Conservation (phyloP, 2,888 invertebrate genomes). For the Arenicola marina region DNA sequence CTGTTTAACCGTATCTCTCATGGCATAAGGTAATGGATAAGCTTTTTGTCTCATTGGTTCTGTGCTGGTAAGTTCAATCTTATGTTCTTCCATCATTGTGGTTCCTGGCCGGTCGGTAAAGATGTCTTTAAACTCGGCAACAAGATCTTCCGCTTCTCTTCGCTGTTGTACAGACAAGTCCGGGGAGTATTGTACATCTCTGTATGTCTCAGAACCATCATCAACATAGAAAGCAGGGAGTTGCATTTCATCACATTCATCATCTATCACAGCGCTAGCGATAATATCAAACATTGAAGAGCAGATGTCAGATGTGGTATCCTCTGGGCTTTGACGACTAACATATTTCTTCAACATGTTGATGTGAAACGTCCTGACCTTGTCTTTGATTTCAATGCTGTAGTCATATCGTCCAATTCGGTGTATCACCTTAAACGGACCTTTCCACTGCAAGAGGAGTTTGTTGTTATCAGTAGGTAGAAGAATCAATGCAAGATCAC, state of each 20-base stretch:
- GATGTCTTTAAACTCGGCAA: too few relatives aligned
- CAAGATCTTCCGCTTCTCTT: too few relatives aligned
- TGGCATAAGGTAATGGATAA: neutral
- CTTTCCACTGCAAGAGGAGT: constrained; percentile 3
- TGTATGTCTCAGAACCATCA: too few relatives aligned
- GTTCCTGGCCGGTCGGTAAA: neutral
- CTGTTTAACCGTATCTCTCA: too few relatives aligned
- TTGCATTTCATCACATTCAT: neutral
- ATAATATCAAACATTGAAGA: too few relatives aligned
- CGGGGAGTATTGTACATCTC: too few relatives aligned
- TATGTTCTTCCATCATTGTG: neutral
- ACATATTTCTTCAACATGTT: constrained; percentile 8
- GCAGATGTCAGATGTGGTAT: neutral
- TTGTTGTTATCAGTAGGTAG: constrained; percentile 3
- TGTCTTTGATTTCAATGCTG: neutral
- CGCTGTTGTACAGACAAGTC: too few relatives aligned
- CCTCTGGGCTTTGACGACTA: neutral
- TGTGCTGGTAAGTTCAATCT: neutral
- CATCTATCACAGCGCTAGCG: neutral
- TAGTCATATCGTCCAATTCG: neutral
- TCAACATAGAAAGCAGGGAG: too few relatives aligned
- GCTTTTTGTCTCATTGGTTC: neutral
- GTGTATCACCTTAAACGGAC: constrained; percentile 1
- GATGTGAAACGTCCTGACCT: neutral
- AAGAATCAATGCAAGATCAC: neutral